Base-by-base conservation (phyloP, 2,888 invertebrate genomes). In the Gisinianus flammeolus region DNA sequence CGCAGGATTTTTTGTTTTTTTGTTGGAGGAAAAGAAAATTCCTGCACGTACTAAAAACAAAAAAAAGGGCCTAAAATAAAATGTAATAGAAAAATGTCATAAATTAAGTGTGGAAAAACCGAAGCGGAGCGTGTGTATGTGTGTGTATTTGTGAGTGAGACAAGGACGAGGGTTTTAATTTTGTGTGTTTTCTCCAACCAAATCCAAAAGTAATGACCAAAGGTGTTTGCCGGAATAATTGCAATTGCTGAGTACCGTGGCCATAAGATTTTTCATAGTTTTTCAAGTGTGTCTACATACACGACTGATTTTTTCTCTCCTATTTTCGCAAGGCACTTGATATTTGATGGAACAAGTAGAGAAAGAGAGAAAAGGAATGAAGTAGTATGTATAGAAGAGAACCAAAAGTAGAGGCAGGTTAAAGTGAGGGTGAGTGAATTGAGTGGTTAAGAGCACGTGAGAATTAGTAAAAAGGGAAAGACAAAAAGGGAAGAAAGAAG, bases 401-500 rank as follows among this genome's bases (percentile, higher is more conserved):
- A 24, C 12, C 12, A 62, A 62, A 62, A 62, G n/a, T 62, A 62
- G 24, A 62, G 62, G 12, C 26, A 62, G 62, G 62, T 24, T 24
- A 22, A 19, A 22, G 62, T 4, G 56, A 22, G 19, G n/a, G 24
- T 56, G 56, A 56, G 56, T 22, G 56, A 22, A 19, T 66, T 30
- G 66, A 66, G 24, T 66, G 33, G 66, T 26, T 24, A 6, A 26
- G 64, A 64, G 26, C 30, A 66, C 24, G 56, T 31, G 33, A 31
- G 30, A 68, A 30, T 33, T 68, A 68, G 68, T 26, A 33, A 28
- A 10, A 31, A 24, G 56, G 19, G n/a, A n/a, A 69, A 35, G 52
- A 8, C 35, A n/a, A 56, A 69, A 69, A 56, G 26, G 12, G 52
- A 71, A 68, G 62, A 62, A 64, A 58, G 22, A 58, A 77, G 30